A percentile compares a stretch with the other conserved stretches of the same genome.
These are phyloP conservation scores for Oncorhynchus keta DNA, from an alignment of 2,113 vertebrate genomes.

Conservation along the genomic window DNA sequence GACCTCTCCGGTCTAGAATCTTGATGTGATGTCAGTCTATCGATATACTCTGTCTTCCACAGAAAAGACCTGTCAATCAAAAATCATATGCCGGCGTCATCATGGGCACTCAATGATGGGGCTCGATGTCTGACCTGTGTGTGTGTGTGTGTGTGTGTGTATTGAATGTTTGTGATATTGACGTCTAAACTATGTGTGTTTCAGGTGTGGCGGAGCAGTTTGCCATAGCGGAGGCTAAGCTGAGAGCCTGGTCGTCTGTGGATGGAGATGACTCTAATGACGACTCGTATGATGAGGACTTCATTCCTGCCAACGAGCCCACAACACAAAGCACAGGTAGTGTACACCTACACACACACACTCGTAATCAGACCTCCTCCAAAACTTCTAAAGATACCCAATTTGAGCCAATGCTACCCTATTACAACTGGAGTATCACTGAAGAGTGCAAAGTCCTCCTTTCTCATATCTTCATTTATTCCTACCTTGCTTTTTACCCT, in stretches of 20 bases:
- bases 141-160: background rate
- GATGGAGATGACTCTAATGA: conserved; percentile 95
- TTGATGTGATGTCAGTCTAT: too few species aligned
- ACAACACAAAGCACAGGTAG: conserved; percentile 82
- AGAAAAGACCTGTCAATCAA: too few species aligned
- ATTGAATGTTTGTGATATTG: background rate
- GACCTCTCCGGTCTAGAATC: too few species aligned
- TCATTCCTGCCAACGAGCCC: conserved; percentile 79
- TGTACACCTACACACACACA: conserved; percentile 35
- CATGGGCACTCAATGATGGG: conserved; percentile 18
- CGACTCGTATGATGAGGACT: conserved; percentile 94
- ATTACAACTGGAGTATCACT: too few species aligned
- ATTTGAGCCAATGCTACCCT: background rate
- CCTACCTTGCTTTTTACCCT: background rate
- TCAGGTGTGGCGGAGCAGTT: conserved; percentile 91
- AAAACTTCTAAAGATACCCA: too few species aligned
- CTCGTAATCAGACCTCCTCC: too few species aligned
- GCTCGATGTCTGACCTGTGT: background rate
- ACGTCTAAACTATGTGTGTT: conserved; percentile 2
- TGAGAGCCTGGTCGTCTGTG: conserved; percentile 95
- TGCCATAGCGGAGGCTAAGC: conserved; percentile 94
- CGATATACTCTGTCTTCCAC: too few species aligned
- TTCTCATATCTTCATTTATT: background rate
- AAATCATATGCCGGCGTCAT: background rate
- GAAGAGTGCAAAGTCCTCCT: background rate